Evolutionary conservation across 2,888 invertebrate species (phyloP), one percentile per base, ranked within the genome.

Genomic region (Hydrotaea cyrtoneurina): DNA sequence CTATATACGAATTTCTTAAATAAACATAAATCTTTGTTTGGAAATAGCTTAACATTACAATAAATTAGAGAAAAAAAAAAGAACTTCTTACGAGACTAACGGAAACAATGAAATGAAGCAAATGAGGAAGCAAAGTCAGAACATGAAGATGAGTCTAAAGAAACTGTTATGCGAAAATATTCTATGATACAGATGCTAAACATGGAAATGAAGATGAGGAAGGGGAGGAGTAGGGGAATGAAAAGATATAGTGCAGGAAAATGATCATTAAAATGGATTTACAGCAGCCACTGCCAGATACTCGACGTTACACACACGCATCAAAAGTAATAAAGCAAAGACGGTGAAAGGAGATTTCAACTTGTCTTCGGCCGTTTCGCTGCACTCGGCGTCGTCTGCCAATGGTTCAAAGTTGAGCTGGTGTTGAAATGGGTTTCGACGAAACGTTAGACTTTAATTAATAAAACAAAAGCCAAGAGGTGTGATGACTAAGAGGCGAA

Each of bases 391-490:
- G 66, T 39, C 3, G 21, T 43, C 11, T 23, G 23, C 11, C 17
- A 77, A 43, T 15, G 82, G 85, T 82, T 85, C 82, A 85, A 82
- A 85, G 85, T 85, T 85, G 76, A 80, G 10, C 15, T 55, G 4
- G 76, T 75, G 10, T 19, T 55, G 5, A 39, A 69, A 73, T 46
- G 36, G 39, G 43, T 39, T 36, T 43, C 21, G n/a, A 55, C 2
- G 55, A 77, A 82, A 62, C 85, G 77, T 73, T 85, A 78, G 64
- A 82, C 36, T 78, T 82, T 82, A 85, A 85, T 82, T 78, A 59
- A 82, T 79, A 31, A 36, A 72, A 66, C 5, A 36, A 75, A 31
- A 80, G n/a, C n/a, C 59, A 75, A 72, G 71, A 75, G 59, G 77
- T 39, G 43, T n/a, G 26, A 19, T 8, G n/a, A n/a, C n/a, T n/a